Percentiles rank a stretch among this genome's conserved stretches.
These are phyloP conservation scores for Petrolisthes cinctipes DNA, from an alignment of 2,888 invertebrate species.

Conservation along the genomic window DNA sequence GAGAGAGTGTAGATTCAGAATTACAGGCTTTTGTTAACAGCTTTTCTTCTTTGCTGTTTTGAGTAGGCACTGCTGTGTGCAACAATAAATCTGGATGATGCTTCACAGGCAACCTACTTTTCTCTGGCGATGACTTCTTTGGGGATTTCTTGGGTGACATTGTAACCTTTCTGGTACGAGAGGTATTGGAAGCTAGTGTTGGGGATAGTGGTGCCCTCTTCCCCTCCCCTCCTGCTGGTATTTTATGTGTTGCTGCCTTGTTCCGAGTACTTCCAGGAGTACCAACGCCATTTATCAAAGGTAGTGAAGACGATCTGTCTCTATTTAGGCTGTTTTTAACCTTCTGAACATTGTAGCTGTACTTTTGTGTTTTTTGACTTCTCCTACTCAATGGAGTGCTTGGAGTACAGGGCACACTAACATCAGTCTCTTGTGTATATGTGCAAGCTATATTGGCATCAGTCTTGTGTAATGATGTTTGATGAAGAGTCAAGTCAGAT, in stretches of 20 bases:
- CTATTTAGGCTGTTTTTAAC: conserved; percentile 5
- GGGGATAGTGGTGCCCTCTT: neutral
- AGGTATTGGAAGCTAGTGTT: neutral
- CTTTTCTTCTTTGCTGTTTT: conserved; percentile 1
- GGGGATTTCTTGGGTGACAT: conserved; percentile 5
- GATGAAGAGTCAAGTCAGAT: neutral
- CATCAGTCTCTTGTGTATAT: neutral
- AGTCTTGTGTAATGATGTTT: neutral
- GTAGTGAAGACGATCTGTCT: conserved; percentile 30
- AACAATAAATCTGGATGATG: neutral
- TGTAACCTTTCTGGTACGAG: neutral
- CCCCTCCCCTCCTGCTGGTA: neutral
- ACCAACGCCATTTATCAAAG: neutral
- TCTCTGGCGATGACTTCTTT: neutral
- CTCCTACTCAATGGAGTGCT: neutral
- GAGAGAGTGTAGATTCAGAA: neutral
- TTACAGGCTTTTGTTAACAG: neutral
- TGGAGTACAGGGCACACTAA: neutral
- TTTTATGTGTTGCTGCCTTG: neutral
- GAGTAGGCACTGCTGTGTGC: neutral
- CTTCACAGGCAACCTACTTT: neutral
- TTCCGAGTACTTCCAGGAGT: neutral
- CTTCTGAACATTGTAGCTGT: neutral
- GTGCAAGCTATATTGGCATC: neutral
- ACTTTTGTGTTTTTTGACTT: conserved; percentile 4